Evolutionary conservation across 2,888 invertebrate species (phyloP), one percentile per base, ranked within the genome.

Genomic region (Leptopterna dolabrata): DNA sequence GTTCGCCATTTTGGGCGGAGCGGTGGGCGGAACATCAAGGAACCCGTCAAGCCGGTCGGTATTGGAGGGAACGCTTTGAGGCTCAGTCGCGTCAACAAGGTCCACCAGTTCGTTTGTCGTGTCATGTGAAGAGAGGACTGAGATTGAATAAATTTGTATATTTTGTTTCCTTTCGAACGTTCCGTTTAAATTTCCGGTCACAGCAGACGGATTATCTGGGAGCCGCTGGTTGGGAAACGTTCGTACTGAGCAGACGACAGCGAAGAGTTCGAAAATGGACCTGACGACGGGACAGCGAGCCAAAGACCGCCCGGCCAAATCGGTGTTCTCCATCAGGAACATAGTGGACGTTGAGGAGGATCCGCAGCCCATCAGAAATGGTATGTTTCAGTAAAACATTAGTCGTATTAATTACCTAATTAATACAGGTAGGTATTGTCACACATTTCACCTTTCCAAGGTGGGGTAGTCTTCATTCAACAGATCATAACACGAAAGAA

Each of bases 251-350:
- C 14, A 43, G 63, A 47, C 47, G 4, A 78, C 78, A 24, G 19
- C 24, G 47, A 78, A 78, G 78, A 41, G 41, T 36, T 9, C 63
- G 63, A 47, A 63, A 30, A 90, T 90, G 90, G 90, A 90, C 88
- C 89, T 90, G 78, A 90, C 90, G 73, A 90, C 90, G 7, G 88
- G 90, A 41, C 88, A 90, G 70, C 89, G 90, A n/a, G 89, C 89
- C 71, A 93, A 93, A 90, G 92, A 93, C 76, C 91, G 94, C 47
- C 93, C 93, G 13, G 94, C 94, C 30, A 94, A 94, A 90, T 94
- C 94, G 87, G 93, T 94, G 82, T 94, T 94, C 91, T 94, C 94
- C 87, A 94, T 94, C 86, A 91, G 94, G 83, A 94, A 93, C 90
- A 91, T 94, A 76, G 94, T 94, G 63, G 93, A 94, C 91, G 91